Conservation (phyloP, 1,140 invertebrate species). For the Periplaneta americana region DNA sequence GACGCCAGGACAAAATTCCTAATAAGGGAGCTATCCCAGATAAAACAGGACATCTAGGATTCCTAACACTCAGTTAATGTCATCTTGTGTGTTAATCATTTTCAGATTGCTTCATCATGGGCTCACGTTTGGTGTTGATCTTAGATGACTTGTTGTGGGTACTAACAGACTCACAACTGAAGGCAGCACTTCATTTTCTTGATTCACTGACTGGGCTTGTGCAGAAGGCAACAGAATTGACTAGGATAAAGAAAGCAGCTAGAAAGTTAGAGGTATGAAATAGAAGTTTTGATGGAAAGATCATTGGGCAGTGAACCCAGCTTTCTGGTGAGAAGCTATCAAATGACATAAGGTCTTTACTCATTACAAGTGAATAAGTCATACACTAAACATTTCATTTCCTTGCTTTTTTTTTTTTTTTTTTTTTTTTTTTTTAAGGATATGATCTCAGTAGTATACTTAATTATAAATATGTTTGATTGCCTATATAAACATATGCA, state of each 20-base stretch:
- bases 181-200: constrained; percentile 90
- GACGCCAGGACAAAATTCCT: too few species aligned
- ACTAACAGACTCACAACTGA: constrained; percentile 91
- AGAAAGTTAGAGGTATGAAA: constrained; percentile 75
- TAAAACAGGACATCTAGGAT: too few species aligned
- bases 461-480: too few species aligned
- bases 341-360: too few species aligned
- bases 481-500: too few species aligned
- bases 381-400: too few species aligned
- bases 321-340: too few species aligned
- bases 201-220: constrained; percentile 85
- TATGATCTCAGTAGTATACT: too few species aligned
- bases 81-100: constrained; percentile 20
- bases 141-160: constrained; percentile 98
- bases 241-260: constrained; percentile 81
- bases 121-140: constrained; percentile 86
- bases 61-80: not conserved
- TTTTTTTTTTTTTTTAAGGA: not conserved
- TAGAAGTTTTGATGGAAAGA: too few species aligned
- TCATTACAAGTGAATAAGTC: too few species aligned
- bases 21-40: too few species aligned
- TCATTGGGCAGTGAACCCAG: too few species aligned
- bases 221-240: constrained; percentile 72
- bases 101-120: constrained; percentile 88
- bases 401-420: not conserved